A percentile compares a stretch with the other conserved stretches of the same genome.
phyloP scores from a whole-genome alignment of 2,797 vertebrate genomes.

The Corythornis leucogaster region DNA sequence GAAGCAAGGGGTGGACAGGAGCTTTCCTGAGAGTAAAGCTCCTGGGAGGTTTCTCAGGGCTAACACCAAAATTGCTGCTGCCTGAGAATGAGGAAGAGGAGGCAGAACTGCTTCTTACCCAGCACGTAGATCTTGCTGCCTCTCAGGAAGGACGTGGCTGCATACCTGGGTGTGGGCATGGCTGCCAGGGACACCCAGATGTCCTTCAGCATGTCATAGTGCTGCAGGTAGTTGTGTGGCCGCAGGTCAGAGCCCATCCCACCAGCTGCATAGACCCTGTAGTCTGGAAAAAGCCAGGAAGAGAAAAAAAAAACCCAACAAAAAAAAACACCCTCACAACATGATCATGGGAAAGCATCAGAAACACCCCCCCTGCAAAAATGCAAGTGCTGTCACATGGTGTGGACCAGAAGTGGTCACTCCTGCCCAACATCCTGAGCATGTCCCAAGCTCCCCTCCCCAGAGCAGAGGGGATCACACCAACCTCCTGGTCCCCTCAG shows the following conservation, averaged over 20 bases:
- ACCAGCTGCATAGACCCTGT: conserved; percentile 89
- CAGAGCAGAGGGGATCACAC: fast-evolving
- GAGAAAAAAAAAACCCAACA: neutral
- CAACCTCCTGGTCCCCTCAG: neutral
- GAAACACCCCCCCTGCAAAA: neutral
- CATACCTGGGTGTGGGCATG: conserved; percentile 94
- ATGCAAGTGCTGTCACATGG: fast-evolving
- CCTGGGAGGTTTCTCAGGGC: neutral
- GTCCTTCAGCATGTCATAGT: conserved; percentile 95
- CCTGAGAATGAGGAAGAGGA: neutral
- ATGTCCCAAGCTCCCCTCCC: fast-evolving
- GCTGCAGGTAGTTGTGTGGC: conserved; percentile 92
- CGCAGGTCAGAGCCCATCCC: conserved; percentile 94
- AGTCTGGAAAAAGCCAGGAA: conserved; percentile 77
- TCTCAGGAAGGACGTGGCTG: conserved; percentile 88
- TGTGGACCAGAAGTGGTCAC: neutral
- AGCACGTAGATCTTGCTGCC: conserved; percentile 93
- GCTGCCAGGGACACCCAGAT: conserved; percentile 93
- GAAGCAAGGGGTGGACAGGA: neutral
- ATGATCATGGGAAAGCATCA: neutral
- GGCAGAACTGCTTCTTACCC: conserved; percentile 76
- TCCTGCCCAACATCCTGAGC: neutral
- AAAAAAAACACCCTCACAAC: neutral
- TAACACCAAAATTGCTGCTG: neutral
- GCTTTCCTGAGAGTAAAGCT: neutral